These are phyloP conservation scores for Lamellibrachia luymesi DNA, from an alignment of 1,140 invertebrate genomes.

Conservation along the genomic window DNA sequence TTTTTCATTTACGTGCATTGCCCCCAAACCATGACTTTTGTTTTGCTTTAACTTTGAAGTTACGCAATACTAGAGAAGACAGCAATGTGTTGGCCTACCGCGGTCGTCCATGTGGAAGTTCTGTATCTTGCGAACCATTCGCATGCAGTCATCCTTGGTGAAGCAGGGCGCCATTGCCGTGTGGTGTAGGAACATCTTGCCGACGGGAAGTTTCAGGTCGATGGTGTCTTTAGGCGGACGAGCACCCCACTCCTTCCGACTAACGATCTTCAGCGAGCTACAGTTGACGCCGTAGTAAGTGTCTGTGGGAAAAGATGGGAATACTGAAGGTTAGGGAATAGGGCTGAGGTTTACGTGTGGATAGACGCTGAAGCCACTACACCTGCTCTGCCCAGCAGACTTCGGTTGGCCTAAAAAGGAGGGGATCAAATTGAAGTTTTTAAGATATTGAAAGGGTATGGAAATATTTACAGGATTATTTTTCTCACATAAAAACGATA, in stretches of 20 bases:
- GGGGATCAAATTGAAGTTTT: too few species aligned
- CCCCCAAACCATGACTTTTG: too few species aligned
- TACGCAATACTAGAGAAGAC: background rate
- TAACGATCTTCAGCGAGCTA: constrained; percentile 2
- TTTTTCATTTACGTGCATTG: too few species aligned
- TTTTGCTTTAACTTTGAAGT: too few species aligned
- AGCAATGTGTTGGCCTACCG: constrained; percentile 13
- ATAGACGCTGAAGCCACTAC: background rate
- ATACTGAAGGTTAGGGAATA: background rate
- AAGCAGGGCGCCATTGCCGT: constrained; percentile 35
- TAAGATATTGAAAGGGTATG: too few species aligned
- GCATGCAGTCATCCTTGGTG: constrained; percentile 27
- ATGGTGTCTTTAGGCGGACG: constrained; percentile 23
- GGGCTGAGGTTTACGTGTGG: background rate
- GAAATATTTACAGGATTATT: too few species aligned
- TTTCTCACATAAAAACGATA: too few species aligned
- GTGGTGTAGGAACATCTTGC: constrained; percentile 65
- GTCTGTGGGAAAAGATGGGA: background rate
- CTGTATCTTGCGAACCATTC: constrained; percentile 32
- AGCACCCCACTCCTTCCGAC: constrained; percentile 26
- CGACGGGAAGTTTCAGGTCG: constrained; percentile 60
- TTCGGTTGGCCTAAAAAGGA: too few species aligned
- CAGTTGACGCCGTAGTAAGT: constrained; percentile 4
- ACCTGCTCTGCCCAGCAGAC: too few species aligned
- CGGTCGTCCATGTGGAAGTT: constrained; percentile 34